Percentiles rank a stretch among this genome's conserved stretches.
Conservation (phyloP, 1,140 invertebrate species). For the Brachionus plicatilis region DNA sequence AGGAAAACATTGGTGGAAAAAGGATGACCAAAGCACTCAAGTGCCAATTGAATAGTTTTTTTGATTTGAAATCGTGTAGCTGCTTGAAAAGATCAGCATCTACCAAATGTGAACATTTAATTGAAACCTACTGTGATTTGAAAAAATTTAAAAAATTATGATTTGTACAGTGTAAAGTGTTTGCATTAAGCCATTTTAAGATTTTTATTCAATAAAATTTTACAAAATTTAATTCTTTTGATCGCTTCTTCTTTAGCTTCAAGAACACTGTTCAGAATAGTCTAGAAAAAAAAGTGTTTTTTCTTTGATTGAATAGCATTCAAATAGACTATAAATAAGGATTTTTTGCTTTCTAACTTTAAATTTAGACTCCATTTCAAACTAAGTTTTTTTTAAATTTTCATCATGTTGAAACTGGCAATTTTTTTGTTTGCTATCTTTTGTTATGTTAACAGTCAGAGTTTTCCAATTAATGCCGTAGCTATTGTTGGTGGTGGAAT, state of each 20-base stretch:
- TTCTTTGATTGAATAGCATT: background rate
- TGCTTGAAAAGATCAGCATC: background rate
- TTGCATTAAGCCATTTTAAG: background rate
- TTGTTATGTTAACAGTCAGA: background rate
- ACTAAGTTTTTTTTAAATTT: background rate
- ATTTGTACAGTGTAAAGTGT: slow-evolving; percentile 9
- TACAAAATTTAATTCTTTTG: background rate
- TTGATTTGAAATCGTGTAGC: background rate
- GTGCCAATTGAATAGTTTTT: background rate
- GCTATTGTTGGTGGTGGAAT: slow-evolving; percentile 3
- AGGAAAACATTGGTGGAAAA: background rate
- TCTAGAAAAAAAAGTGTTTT: background rate
- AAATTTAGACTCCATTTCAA: background rate
- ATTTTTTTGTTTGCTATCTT: slow-evolving; percentile 1
- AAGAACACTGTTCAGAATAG: background rate
- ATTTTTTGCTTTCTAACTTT: background rate
- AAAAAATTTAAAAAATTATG: slow-evolving; percentile 19
- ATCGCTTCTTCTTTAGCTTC: background rate
- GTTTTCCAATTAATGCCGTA: slow-evolving; percentile 18
- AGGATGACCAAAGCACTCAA: background rate
- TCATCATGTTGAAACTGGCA: slow-evolving; percentile 8
- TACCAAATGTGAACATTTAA: slow-evolving; percentile 20
- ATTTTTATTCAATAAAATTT: slow-evolving; percentile 1
- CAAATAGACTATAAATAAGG: background rate
- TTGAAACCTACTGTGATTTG: slow-evolving; percentile 21